These are phyloP conservation scores for Antechinus flavipes DNA, from an alignment of 2,113 vertebrate genomes.

Conservation along the genomic window DNA sequence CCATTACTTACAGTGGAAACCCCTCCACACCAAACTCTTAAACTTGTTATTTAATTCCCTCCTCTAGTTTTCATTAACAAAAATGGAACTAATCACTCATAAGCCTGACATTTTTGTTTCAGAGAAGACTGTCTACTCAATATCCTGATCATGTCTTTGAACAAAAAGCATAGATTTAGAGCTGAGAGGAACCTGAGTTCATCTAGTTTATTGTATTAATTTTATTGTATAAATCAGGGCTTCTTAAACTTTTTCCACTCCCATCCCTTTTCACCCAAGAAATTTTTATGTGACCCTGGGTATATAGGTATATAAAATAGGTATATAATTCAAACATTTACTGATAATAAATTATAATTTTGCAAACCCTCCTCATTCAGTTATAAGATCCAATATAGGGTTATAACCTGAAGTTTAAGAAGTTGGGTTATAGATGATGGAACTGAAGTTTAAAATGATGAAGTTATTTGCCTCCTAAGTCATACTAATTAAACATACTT, in stretches of 20 bases:
- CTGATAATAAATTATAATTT: no score
- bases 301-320: no score
- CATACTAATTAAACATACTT: background rate
- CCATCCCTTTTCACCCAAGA: no score
- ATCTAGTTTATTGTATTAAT: background rate
- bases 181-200: background rate
- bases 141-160: background rate
- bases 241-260: no score
- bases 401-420: no score
- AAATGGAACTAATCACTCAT: background rate
- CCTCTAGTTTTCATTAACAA: background rate
- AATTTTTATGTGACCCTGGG: no score
- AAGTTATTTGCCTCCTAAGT: background rate
- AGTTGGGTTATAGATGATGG: background rate
- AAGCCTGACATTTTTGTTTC: background rate
- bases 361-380: no score
- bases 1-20: background rate
- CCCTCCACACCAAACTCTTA: background rate
- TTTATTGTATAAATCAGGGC: background rate
- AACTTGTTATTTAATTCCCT: background rate
- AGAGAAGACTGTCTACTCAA: background rate
- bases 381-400: no score
- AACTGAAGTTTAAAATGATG: background rate
- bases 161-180: background rate
- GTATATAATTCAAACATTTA: no score